Conservation (phyloP, 2,888 invertebrate genomes). For the Brenthis hecate region DNA sequence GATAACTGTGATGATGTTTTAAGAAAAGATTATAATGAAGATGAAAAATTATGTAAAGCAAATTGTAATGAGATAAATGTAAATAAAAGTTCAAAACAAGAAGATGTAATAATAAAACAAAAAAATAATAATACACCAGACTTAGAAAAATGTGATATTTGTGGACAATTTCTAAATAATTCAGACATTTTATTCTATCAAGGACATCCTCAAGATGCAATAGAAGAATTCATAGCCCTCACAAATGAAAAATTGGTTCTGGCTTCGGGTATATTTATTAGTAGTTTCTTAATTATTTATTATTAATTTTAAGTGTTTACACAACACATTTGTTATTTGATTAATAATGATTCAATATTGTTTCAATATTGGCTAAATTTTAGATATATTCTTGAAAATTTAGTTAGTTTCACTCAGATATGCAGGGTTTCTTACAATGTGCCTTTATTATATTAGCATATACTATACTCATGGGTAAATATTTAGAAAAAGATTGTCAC, state of each 20-base stretch:
- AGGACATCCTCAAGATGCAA: constrained; percentile 89
- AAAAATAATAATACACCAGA: constrained; percentile 41
- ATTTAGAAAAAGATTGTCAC: no score
- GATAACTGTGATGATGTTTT: constrained; percentile 1
- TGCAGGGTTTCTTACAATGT: no score
- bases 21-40: constrained; percentile 22
- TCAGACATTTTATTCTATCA: constrained; percentile 83
- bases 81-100: not conserved
- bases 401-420: no score
- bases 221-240: constrained; percentile 89
- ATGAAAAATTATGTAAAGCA: constrained; percentile 25
- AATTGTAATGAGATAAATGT: constrained; percentile 26
- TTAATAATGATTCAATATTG: no score
- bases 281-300: constrained; percentile 42
- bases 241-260: constrained; percentile 88
- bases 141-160: constrained; percentile 69
- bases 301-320: not conserved
- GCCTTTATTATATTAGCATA: no score
- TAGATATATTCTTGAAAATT: no score
- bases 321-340: no score
- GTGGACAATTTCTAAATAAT: constrained; percentile 74
- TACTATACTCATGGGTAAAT: no score
- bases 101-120: not conserved
- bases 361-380: no score
- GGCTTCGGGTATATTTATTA: constrained; percentile 81